A percentile compares a stretch with the other conserved stretches of the same genome.
Conservation (phyloP, 2,113 vertebrate species). For the Spea bombifrons region DNA sequence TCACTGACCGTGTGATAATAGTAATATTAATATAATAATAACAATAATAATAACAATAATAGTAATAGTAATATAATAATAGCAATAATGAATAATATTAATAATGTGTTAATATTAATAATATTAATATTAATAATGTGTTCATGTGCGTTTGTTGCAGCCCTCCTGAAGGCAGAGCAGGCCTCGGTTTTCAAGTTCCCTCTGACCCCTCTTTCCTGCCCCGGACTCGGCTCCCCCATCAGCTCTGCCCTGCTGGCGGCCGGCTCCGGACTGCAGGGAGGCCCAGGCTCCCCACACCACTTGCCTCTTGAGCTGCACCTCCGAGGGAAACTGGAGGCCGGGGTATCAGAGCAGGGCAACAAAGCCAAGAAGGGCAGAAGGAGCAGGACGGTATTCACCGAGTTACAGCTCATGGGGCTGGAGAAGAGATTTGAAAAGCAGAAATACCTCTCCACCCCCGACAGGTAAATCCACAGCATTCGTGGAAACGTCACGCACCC, state of each 20-base stretch:
- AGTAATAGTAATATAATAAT: too few species aligned
- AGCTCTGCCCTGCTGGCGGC: constrained; percentile 81
- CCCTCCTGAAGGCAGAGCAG: constrained; percentile 87
- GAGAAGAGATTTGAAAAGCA: constrained; percentile 99
- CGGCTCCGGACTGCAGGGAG: constrained; percentile 74
- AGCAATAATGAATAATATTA: too few species aligned
- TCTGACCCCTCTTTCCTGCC: constrained; percentile 83
- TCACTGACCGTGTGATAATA: too few species aligned
- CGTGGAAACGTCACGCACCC: neutral
- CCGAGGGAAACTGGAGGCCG: constrained; percentile 85
- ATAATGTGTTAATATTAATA: too few species aligned
- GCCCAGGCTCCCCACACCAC: constrained; percentile 77
- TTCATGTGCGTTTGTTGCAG: constrained; percentile 53
- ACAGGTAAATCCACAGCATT: constrained; percentile 73
- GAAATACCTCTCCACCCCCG: constrained; percentile 96
- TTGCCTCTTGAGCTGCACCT: constrained; percentile 93
- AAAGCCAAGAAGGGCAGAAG: constrained; percentile 94
- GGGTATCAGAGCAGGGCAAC: constrained; percentile 65
- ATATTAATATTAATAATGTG: too few species aligned
- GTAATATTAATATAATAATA: too few species aligned
- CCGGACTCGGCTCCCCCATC: constrained; percentile 72
- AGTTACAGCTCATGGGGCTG: constrained; percentile 96
- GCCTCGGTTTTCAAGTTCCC: constrained; percentile 91
- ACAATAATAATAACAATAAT: too few species aligned
- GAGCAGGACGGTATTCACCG: constrained; percentile 96